These are phyloP conservation scores for Neopipo cinnamomea DNA, from an alignment of 2,113 vertebrate species.

Conservation along the genomic window DNA sequence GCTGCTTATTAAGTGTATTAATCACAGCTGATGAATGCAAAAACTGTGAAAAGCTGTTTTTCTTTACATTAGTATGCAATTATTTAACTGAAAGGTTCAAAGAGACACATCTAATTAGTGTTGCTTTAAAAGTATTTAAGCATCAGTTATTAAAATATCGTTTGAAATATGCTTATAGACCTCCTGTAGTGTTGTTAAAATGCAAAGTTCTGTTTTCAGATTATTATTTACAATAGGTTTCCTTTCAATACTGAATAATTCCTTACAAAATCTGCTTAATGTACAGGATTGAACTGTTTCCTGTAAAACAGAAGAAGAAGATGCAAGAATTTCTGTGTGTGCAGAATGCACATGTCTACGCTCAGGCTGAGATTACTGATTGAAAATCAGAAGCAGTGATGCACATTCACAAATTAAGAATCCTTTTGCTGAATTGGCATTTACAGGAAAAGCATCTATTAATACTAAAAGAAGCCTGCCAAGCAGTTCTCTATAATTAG, in stretches of 20 bases:
- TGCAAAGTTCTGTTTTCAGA: conserved; percentile 19
- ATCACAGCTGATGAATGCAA: conserved; percentile 36
- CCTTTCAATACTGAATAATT: conserved; percentile 21
- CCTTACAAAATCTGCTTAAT: conserved; percentile 5
- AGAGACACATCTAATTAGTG: conserved; percentile 36
- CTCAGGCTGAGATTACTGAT: background rate
- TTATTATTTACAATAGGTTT: background rate
- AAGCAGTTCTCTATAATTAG: background rate
- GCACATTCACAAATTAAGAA: background rate
- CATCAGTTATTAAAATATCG: conserved; percentile 37
- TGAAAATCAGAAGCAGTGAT: background rate
- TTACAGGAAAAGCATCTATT: background rate
- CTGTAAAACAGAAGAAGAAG: background rate
- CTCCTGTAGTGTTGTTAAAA: conserved; percentile 9
- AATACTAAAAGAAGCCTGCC: background rate
- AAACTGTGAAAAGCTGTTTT: conserved; percentile 38
- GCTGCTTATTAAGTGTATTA: conserved; percentile 46
- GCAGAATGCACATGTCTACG: background rate
- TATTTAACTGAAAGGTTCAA: conserved; percentile 50
- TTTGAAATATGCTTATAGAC: conserved; percentile 42
- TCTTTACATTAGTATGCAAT: conserved; percentile 37
- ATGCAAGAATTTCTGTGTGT: background rate
- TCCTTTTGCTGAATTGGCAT: background rate
- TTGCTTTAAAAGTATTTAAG: conserved; percentile 49
- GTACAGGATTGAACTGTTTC: background rate